Evolutionary conservation across 2,888 invertebrate genomes (phyloP), one percentile per base, ranked within the genome.

Genomic region (Ditylenchus weischeri): DNA sequence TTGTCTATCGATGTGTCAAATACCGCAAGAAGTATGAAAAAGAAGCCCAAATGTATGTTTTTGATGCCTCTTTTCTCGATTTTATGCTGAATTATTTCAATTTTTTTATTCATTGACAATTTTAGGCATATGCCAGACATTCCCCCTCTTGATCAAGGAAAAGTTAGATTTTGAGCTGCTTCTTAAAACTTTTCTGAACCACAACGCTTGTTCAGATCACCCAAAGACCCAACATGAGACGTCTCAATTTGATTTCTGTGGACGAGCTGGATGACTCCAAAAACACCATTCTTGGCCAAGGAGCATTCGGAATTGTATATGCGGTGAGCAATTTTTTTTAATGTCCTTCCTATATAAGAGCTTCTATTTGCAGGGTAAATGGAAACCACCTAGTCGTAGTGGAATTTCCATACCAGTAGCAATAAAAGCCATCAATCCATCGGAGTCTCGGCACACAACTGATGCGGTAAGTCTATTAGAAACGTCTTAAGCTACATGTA

Each of bases 251-350:
- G 21, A 81, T 81, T 50, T 65, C 77, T 10, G 69, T 73, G 10
- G 75, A 77, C 19, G 77, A 79, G 49, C 71, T 81, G 8, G 70
- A 73, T 49, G 72, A 70, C 36, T 48, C 73, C 6, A 74, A 70
- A 47, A 66, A 54, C 8, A 57, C 48, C 21, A 50, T 75, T n/a
- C 72, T 81, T 38, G 81, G 81, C 35, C 65, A 70, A 10, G 81
- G 81, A 1, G 80, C 79, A 0, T 81, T 81, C 60, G 81, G 81
- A 48, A 75, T 75, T 19, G 81, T 81, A 5, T 81, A 77, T 62
- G 80, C 79, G 48, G 71, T 71, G 36, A 29, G 68, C 62, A 48
- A 21, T 48, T 21, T 11, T 29, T 58, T 6, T 7, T 13, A 10
- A 4, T 35, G 18, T 15, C n/a, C n/a, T 29, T 13, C 21, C 1